phyloP scores from a whole-genome alignment of 1,140 invertebrate genomes.

The Drosophila micromelanica region DNA sequence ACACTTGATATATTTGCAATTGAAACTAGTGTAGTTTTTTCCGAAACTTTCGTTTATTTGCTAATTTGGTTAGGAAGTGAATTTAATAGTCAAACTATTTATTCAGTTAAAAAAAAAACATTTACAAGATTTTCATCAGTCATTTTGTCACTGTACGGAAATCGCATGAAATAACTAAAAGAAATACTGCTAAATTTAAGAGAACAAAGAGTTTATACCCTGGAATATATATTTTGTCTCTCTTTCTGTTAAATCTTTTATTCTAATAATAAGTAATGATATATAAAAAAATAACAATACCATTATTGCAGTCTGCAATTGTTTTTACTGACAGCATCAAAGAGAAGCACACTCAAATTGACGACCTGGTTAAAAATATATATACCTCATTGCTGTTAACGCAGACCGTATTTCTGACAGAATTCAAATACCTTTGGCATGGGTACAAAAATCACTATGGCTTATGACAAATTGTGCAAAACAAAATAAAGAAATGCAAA shows the following conservation, averaged over 20 bases:
- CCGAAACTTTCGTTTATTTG: background rate
- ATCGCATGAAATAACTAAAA: background rate
- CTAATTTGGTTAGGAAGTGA: background rate
- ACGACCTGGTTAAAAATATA: background rate
- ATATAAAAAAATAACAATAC: too few relatives aligned
- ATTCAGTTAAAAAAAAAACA: background rate
- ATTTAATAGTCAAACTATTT: background rate
- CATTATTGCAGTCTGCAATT: too few relatives aligned
- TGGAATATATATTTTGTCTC: too few relatives aligned
- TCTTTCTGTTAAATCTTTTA: too few relatives aligned
- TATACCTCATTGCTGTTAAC: background rate
- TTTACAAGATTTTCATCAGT: background rate
- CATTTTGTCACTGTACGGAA: conserved; percentile 29
- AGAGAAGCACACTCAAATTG: too few relatives aligned
- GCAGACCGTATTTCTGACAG: background rate
- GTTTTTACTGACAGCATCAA: too few relatives aligned
- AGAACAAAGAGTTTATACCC: background rate
- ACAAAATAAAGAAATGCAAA: conserved; percentile 62
- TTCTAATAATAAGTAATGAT: too few relatives aligned
- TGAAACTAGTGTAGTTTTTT: background rate
- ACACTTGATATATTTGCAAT: background rate
- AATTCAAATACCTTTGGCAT: background rate
- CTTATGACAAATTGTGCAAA: conserved; percentile 56
- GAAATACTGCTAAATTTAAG: too few relatives aligned
- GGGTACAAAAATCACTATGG: conserved; percentile 29